These are phyloP conservation scores for Ictidomys tridecemlineatus DNA, from an alignment of 2,113 vertebrate genomes.

Conservation along the genomic window DNA sequence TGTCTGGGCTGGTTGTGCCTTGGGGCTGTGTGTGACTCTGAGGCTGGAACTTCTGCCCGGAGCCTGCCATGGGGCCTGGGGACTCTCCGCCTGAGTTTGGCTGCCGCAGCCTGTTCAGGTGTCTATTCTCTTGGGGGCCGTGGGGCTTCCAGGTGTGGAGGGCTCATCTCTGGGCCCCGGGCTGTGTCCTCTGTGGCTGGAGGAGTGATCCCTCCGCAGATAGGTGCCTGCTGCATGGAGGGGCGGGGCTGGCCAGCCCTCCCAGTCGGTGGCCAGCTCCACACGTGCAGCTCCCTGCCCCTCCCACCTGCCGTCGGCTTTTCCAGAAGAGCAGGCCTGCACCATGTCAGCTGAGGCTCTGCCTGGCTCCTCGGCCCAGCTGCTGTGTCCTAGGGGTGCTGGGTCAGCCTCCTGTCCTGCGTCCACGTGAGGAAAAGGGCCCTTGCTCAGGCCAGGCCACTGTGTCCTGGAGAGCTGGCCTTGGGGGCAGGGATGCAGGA, in stretches of 20 bases:
- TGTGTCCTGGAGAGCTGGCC: background rate
- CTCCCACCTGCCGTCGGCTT: background rate
- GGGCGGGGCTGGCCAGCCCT: background rate
- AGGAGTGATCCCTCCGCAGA: no score
- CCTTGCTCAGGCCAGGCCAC: background rate
- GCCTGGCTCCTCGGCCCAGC: background rate
- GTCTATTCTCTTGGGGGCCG: no score
- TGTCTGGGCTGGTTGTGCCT: rapidly evolving
- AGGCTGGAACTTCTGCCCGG: background rate
- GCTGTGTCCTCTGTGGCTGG: background rate
- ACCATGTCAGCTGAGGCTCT: background rate
- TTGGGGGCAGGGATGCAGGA: rapidly evolving
- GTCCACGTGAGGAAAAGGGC: rapidly evolving
- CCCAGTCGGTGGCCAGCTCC: rapidly evolving
- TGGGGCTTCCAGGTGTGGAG: background rate
- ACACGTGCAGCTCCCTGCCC: background rate
- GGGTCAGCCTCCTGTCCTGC: background rate
- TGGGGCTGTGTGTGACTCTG: background rate
- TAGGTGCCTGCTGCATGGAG: rapidly evolving
- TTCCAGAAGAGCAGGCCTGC: background rate
- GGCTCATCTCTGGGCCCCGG: background rate
- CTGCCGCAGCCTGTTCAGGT: rapidly evolving
- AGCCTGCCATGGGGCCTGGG: background rate
- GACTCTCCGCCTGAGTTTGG: rapidly evolving
- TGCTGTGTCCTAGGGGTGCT: rapidly evolving